Conservation (phyloP, 2,888 invertebrate genomes). For the Globia sparganii region DNA sequence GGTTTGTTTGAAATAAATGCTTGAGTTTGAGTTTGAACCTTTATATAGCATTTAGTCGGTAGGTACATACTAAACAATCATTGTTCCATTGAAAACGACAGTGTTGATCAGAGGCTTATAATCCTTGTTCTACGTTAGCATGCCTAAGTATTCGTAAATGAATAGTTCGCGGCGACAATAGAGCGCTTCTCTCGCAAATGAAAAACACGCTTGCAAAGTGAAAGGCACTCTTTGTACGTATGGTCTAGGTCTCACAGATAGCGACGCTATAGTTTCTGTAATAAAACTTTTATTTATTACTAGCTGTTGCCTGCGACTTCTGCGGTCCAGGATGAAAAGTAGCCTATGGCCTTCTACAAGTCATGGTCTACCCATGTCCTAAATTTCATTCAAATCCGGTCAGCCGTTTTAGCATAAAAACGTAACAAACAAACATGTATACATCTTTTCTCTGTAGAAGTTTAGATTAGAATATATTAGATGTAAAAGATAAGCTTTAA, state of each 20-base stretch:
- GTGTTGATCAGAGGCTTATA: not conserved
- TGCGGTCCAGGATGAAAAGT: not conserved
- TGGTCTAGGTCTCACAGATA: conserved; percentile 56
- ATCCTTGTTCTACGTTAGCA: conserved; percentile 1
- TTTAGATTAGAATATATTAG: not conserved
- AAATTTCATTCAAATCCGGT: not conserved
- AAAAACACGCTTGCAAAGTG: conserved; percentile 80
- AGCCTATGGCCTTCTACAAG: not conserved
- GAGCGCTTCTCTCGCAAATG: conserved; percentile 78
- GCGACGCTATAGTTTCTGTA: conserved; percentile 51
- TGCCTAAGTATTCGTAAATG: conserved; percentile 59
- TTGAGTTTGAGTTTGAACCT: too few species aligned
- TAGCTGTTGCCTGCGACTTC: not conserved
- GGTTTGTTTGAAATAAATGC: too few species aligned
- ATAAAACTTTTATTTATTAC: not conserved
- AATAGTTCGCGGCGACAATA: conserved; percentile 70
- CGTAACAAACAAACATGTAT: not conserved
- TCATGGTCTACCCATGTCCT: not conserved
- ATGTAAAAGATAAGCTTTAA: not conserved
- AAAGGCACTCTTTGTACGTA: conserved; percentile 77
- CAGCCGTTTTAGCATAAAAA: not conserved
- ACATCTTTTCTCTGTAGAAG: not conserved
- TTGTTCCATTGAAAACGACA: not conserved
- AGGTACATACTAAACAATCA: not conserved
- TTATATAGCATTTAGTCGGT: not conserved